phyloP scores from a whole-genome alignment of 2,797 vertebrate genomes.

The Enteromius mattozi region DNA sequence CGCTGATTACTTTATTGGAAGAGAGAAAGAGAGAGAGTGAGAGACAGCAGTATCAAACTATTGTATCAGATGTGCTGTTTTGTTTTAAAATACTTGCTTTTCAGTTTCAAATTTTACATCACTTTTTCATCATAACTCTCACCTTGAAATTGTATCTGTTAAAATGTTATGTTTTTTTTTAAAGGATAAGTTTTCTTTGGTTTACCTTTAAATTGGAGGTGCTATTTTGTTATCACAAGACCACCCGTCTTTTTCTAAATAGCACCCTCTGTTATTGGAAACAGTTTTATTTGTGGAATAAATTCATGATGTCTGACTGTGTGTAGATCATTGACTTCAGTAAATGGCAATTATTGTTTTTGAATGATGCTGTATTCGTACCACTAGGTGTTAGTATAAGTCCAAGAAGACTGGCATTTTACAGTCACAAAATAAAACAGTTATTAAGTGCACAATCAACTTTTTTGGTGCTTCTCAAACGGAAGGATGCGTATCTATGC shows the following conservation, averaged over 20 bases:
- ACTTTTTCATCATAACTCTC: conserved; percentile 11
- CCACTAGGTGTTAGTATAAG: too few relatives aligned
- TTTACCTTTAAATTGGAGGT: background rate
- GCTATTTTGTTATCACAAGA: background rate
- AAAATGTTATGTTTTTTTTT: background rate
- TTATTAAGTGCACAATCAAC: too few relatives aligned
- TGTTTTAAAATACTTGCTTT: background rate
- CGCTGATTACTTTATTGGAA: background rate
- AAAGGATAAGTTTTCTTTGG: background rate
- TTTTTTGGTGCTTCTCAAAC: too few relatives aligned
- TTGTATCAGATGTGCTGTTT: background rate
- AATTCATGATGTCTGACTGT: background rate
- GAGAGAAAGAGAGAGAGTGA: background rate
- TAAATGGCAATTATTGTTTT: background rate
- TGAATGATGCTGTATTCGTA: background rate
- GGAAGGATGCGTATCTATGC: too few relatives aligned
- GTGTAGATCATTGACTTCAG: background rate
- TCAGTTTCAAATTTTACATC: background rate
- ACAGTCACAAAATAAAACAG: too few relatives aligned
- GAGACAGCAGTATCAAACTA: background rate
- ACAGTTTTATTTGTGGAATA: background rate
- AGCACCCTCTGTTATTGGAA: background rate
- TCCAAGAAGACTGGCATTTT: too few relatives aligned
- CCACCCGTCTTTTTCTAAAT: background rate
- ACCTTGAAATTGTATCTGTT: background rate